A percentile compares a stretch with the other conserved stretches of the same genome.
phyloP scores from a whole-genome alignment of 2,113 vertebrate genomes.

The Oreochromis aureus region DNA sequence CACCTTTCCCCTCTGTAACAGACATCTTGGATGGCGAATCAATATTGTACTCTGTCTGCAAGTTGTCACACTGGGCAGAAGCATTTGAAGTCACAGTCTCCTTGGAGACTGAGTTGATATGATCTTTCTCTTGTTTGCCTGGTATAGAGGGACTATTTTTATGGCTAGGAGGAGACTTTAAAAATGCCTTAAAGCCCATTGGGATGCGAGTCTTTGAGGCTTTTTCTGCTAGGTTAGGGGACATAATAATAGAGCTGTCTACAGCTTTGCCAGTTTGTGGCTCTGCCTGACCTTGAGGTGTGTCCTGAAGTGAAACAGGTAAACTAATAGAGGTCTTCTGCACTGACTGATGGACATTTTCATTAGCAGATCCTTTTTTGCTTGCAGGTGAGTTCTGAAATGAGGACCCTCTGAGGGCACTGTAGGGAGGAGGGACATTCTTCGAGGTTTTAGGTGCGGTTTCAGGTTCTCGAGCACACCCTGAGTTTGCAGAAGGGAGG shows the following conservation, averaged over 20 bases:
- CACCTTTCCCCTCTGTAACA: constrained; percentile 45
- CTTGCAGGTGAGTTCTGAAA: constrained; percentile 59
- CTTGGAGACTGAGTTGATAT: constrained; percentile 83
- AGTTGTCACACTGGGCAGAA: constrained; percentile 33
- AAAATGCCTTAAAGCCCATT: constrained; percentile 79
- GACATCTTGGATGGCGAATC: constrained; percentile 40
- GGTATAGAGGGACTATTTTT: constrained; percentile 77
- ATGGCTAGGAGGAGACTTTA: constrained; percentile 80
- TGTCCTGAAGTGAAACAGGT: constrained; percentile 49
- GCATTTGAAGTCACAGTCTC: constrained; percentile 62
- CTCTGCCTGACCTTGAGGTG: constrained; percentile 49
- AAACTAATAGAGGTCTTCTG: constrained; percentile 60
- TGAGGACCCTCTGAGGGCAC: constrained; percentile 56
- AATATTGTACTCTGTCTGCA: neutral
- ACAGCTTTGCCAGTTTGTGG: constrained; percentile 55
- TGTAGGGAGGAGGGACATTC: constrained; percentile 63
- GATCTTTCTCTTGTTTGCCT: constrained; percentile 89
- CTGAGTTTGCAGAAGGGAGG: constrained; percentile 67
- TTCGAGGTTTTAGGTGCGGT: constrained; percentile 62
- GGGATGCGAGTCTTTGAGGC: constrained; percentile 79
- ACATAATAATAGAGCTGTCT: constrained; percentile 18
- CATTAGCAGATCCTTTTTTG: constrained; percentile 58
- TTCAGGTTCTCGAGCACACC: constrained; percentile 56
- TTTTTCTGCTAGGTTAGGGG: constrained; percentile 70
- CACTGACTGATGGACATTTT: constrained; percentile 50